These are phyloP conservation scores for Drepana arcuata DNA, from an alignment of 1,140 invertebrate genomes.

Conservation along the genomic window DNA sequence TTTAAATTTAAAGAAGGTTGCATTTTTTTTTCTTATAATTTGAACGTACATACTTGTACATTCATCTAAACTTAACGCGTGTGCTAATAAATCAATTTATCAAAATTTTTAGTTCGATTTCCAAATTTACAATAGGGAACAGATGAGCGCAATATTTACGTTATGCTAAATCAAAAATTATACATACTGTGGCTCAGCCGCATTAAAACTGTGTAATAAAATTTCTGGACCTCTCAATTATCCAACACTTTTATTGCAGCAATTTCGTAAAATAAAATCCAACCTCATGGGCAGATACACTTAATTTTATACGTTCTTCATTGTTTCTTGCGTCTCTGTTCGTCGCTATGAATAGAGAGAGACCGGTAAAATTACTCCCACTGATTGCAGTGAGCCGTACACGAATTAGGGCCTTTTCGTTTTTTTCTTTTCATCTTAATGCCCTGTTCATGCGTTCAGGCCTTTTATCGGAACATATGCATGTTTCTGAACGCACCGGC, in stretches of 20 bases:
- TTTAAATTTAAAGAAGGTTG: too few relatives aligned
- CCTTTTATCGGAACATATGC: slow-evolving; percentile 62
- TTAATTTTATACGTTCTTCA: slow-evolving; percentile 51
- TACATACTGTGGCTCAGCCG: too few relatives aligned
- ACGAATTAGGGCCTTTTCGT: slow-evolving; percentile 58
- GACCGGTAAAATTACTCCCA: slow-evolving; percentile 47
- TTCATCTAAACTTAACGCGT: too few relatives aligned
- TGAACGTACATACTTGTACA: too few relatives aligned
- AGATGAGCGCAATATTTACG: too few relatives aligned
- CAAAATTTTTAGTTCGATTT: too few relatives aligned
- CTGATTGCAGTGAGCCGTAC: slow-evolving; percentile 57
- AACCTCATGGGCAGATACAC: slow-evolving; percentile 41
- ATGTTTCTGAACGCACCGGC: slow-evolving; percentile 46
- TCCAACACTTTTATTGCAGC: slow-evolving; percentile 45
- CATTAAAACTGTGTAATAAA: slow-evolving; percentile 26
- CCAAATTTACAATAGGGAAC: too few relatives aligned
- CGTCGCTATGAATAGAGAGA: slow-evolving; percentile 14
- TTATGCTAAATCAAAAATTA: too few relatives aligned
- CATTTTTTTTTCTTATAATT: too few relatives aligned
- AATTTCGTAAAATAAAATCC: slow-evolving; percentile 52
- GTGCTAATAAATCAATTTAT: too few relatives aligned
- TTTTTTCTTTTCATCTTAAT: slow-evolving; percentile 52
- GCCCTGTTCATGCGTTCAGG: slow-evolving; percentile 54
- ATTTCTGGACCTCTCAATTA: slow-evolving; percentile 42
- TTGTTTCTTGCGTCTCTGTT: slow-evolving; percentile 27